Evolutionary conservation across 2,888 invertebrate species (phyloP).

Genomic region (Cosmia trapezina): DNA sequence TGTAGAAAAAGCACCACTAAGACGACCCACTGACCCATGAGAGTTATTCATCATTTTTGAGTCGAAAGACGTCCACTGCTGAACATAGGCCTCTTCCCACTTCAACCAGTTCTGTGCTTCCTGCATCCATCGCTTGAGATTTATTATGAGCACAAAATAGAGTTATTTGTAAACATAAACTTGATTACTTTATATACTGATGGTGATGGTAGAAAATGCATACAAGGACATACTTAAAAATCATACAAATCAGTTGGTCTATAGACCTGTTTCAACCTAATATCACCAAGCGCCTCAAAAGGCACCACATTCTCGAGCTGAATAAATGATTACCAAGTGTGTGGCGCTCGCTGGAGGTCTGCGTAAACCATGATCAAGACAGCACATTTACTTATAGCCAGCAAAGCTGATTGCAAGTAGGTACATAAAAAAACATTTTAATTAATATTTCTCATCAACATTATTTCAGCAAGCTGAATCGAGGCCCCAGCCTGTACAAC

Average conservation of each 20-base stretch:
- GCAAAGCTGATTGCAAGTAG: background rate
- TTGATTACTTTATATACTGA: background rate
- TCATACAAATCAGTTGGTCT: background rate
- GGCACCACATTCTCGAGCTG: background rate
- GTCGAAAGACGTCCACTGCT: too few relatives aligned
- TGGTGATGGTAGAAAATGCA: background rate
- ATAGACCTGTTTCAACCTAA: background rate
- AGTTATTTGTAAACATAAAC: background rate
- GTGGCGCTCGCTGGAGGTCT: background rate
- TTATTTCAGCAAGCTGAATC: slow-evolving; percentile 80
- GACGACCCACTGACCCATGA: too few relatives aligned
- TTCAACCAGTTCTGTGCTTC: too few relatives aligned
- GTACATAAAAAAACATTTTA: background rate
- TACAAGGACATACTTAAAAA: background rate
- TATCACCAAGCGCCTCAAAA: background rate
- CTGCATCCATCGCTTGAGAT: too few relatives aligned
- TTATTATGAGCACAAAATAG: background rate
- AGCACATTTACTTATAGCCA: background rate
- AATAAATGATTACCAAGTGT: background rate
- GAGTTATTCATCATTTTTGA: too few relatives aligned
- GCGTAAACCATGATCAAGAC: background rate
- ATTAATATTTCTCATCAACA: background rate
- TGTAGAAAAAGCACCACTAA: background rate
- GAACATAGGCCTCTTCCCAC: too few relatives aligned
- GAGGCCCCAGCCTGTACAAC: slow-evolving; percentile 68